Evolutionary conservation across 35 echinoderm and acorn worm species (phyloP).

Genomic region (Apostichopus californicus): DNA sequence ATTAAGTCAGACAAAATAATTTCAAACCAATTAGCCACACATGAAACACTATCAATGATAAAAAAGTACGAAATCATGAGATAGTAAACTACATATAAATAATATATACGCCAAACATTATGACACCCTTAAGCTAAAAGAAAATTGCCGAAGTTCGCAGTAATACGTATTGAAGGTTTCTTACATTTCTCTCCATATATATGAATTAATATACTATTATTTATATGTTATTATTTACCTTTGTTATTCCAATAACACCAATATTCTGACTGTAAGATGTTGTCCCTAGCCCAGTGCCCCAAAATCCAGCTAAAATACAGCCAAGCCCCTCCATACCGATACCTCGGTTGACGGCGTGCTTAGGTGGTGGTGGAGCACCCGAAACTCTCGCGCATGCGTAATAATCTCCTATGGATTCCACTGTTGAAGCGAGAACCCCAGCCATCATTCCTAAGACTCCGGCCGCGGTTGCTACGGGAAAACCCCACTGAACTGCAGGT

Average conservation of each 20-base stretch:
- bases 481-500: conserved; percentile 75
- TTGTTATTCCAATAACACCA: conserved; percentile 84
- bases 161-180: too few species aligned
- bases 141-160: too few species aligned
- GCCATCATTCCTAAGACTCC: conserved; percentile 79
- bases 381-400: conserved; percentile 81
- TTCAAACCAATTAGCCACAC: too few species aligned
- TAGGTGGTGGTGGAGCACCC: conserved; percentile 80
- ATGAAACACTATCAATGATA: too few species aligned
- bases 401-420: conserved; percentile 87
- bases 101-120: too few species aligned
- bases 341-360: conserved; percentile 77
- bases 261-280: conserved; percentile 90
- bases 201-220: too few species aligned
- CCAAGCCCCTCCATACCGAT: conserved; percentile 84
- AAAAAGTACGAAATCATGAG: too few species aligned
- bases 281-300: conserved; percentile 75
- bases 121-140: too few species aligned
- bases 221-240: conserved; percentile 48
- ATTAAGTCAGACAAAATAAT: too few species aligned
- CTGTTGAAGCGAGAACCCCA: conserved; percentile 77
- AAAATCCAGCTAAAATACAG: conserved; percentile 71
- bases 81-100: too few species aligned
- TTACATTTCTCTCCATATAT: too few species aligned
- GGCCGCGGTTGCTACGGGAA: conserved; percentile 60